Base-by-base conservation (phyloP, 2,797 vertebrate genomes). In the Mionectes olivaceus region DNA sequence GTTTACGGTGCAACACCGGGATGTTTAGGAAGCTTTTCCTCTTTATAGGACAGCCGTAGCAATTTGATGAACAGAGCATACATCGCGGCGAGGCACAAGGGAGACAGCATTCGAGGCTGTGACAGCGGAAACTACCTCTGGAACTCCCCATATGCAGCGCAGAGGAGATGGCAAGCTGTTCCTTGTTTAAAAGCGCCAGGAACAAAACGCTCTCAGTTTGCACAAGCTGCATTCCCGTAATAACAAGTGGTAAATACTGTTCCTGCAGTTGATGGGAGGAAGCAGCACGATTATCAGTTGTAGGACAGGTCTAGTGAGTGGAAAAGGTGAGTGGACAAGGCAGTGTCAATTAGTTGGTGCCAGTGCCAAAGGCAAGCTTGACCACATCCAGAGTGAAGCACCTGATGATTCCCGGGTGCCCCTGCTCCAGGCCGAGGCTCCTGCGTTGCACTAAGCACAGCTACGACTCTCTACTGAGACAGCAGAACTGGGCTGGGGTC, bases 121-220 rank as follows among this genome's bases (percentile, higher is more conserved):
- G 87, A 95, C 93, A 95, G 80, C 67, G 93, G 93, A 90, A 95
- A 93, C 82, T 94, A 91, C 91, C 87, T 92, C 91, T 93, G 95
- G 76, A 90, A 81, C 92, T 97, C 93, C 92, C 91, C 89, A 83
- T 75, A 70, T 90, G 92, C 84, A 93, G 77, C 9, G 1, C 3
- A 1, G 91, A 94, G 80, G 94, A 93, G 74, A 87, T 3, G 82
- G 89, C 85, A 91, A 96, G 95, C 95, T 96, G 94, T 90, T 94
- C 87, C 93, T 80, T 79, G 70, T 86, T 91, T 94, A 95, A 85
- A 93, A 82, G 90, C 94, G 91, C 77, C 74, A 84, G 92, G 80
- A 95, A 71, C 85, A 85, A 39, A 96, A 93, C 1, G 3, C 74
- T 88, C 80, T 86, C 61, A 37, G 94, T 74, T 94, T 88, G 85